Evolutionary conservation across 2,113 vertebrate genomes (phyloP).

Genomic region (Salminus brasiliensis): DNA sequence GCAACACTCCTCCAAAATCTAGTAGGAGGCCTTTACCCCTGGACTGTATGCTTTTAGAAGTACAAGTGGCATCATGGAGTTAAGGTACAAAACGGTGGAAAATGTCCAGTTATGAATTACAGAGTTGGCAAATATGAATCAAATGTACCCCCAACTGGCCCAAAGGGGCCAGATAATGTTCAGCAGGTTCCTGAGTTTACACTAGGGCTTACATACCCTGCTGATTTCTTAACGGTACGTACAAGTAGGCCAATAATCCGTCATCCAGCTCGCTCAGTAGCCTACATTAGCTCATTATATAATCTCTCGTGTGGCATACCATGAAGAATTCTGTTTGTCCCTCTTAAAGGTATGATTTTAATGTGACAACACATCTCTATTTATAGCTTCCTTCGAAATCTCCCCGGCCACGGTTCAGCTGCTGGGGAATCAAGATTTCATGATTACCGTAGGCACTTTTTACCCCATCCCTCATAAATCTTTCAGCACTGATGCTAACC

Average conservation of each 20-base stretch:
- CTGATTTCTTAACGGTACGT: background rate
- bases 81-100: too few relatives aligned
- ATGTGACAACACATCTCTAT: constrained; percentile 7
- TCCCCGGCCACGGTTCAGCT: background rate
- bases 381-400: background rate
- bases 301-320: background rate
- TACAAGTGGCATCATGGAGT: too few relatives aligned
- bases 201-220: background rate
- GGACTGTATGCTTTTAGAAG: too few relatives aligned
- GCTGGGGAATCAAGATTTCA: constrained; percentile 28
- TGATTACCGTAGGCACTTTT: constrained; percentile 23
- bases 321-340: background rate
- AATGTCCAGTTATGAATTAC: too few relatives aligned
- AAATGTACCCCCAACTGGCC: too few relatives aligned
- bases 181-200: too few relatives aligned
- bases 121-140: too few relatives aligned
- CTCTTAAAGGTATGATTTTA: background rate
- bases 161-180: too few relatives aligned
- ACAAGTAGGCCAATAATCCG: background rate
- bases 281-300: background rate
- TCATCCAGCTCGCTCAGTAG: background rate
- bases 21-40: too few relatives aligned
- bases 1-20: too few relatives aligned
- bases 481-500: constrained; percentile 16
- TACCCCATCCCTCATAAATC: constrained; percentile 18